Evolutionary conservation across 2,797 vertebrate genomes (phyloP).

Genomic region (Enteromius mattozi): DNA sequence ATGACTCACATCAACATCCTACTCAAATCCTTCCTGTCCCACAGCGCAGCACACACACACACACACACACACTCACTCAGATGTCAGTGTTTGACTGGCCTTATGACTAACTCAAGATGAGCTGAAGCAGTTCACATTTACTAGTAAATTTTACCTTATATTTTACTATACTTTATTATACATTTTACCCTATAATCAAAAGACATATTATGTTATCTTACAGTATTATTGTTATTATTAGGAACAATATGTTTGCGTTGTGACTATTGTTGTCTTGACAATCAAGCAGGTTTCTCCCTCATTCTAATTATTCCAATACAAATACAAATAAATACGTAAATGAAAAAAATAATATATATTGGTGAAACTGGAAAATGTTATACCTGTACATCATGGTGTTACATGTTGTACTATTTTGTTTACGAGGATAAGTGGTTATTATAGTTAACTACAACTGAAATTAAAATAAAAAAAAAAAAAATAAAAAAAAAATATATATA

Average conservation of each 20-base stretch:
- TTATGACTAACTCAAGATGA: neutral
- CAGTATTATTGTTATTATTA: too few species aligned
- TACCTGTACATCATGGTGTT: neutral
- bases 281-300: neutral
- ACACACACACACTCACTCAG: neutral
- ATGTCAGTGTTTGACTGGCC: neutral
- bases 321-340: too few species aligned
- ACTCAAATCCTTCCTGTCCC: slow-evolving; percentile 27
- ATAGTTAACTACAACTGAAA: too few species aligned
- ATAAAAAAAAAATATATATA: too few species aligned
- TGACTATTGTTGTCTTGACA: neutral
- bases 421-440: neutral
- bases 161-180: too few species aligned
- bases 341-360: neutral
- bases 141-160: too few species aligned
- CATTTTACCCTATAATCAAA: neutral
- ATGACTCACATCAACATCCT: slow-evolving; percentile 49
- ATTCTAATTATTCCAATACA: neutral
- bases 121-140: neutral
- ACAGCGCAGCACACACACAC: neutral
- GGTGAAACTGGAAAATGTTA: neutral
- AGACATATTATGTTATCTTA: neutral
- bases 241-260: too few species aligned
- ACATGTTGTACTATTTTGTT: neutral
- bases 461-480: too few species aligned